Percentiles rank a stretch among this genome's conserved stretches.
These are phyloP conservation scores for Lithophane ornitopus DNA, from an alignment of 2,888 invertebrate species.

Conservation along the genomic window DNA sequence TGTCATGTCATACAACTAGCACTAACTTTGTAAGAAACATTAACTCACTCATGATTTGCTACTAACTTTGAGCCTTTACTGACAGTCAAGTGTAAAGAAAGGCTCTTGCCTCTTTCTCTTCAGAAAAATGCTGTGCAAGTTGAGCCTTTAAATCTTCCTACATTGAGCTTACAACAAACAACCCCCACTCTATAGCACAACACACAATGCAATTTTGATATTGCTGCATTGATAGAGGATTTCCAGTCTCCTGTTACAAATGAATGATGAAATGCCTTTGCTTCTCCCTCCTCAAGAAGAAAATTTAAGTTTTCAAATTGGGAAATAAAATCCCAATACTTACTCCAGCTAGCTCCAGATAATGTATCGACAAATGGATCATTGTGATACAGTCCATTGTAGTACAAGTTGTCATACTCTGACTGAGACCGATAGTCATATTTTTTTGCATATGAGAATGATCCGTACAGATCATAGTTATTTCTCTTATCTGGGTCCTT, in stretches of 20 bases:
- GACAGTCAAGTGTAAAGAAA: neutral
- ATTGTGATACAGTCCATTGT: slow-evolving; percentile 96
- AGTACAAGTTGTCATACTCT: slow-evolving; percentile 95
- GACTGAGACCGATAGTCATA: slow-evolving; percentile 91
- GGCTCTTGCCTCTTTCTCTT: neutral
- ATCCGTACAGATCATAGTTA: slow-evolving; percentile 95
- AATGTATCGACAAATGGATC: slow-evolving; percentile 95
- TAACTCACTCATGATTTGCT: neutral
- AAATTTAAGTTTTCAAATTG: neutral
- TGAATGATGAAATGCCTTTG: neutral
- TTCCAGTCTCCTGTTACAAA: neutral
- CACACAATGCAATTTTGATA: neutral
- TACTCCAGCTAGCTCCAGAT: slow-evolving; percentile 94
- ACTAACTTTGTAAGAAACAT: neutral
- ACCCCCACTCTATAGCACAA: too few relatives aligned
- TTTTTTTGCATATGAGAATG: slow-evolving; percentile 90
- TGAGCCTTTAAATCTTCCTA: neutral
- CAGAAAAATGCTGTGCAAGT: neutral
- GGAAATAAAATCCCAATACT: slow-evolving; percentile 71
- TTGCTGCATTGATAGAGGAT: neutral
- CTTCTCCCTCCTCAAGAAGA: neutral
- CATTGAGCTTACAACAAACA: neutral
- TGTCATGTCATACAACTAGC: neutral
- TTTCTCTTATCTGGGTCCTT: slow-evolving; percentile 95
- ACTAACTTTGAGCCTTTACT: neutral